Evolutionary conservation across 2,888 invertebrate genomes (phyloP).

Genomic region (Cyaniris semiargus): DNA sequence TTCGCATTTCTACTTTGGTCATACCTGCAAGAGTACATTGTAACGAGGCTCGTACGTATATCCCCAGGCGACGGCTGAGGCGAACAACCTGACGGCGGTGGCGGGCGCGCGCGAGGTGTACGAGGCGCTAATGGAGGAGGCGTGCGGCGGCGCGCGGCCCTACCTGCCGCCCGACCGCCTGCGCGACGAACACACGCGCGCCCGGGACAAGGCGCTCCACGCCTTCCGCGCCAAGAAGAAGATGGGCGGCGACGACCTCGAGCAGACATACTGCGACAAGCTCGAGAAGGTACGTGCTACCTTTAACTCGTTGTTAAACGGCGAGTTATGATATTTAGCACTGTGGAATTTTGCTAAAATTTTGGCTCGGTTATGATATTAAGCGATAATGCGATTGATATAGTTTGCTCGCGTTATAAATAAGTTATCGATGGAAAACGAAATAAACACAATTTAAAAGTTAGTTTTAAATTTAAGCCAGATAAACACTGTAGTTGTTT

Average conservation of each 20-base stretch:
- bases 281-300: slow-evolving; percentile 82
- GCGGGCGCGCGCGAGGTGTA: slow-evolving; percentile 96
- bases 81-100: slow-evolving; percentile 97
- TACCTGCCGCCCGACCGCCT: slow-evolving; percentile 92
- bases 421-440: too few relatives aligned
- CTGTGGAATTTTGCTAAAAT: too few relatives aligned
- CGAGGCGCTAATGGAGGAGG: slow-evolving; percentile 93
- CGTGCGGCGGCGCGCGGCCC: slow-evolving; percentile 95
- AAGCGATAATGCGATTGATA: too few relatives aligned
- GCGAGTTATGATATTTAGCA: too few relatives aligned
- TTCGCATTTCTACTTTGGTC: too few relatives aligned
- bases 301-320: too few relatives aligned
- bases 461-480: too few relatives aligned
- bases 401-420: too few relatives aligned
- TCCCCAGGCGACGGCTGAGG: slow-evolving; percentile 96
- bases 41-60: not conserved
- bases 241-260: slow-evolving; percentile 98
- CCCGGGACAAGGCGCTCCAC: slow-evolving; percentile 80
- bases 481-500: too few relatives aligned
- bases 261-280: slow-evolving; percentile 88
- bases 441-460: too few relatives aligned
- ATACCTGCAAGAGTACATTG: not conserved
- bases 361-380: too few relatives aligned
- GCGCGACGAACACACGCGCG: slow-evolving; percentile 90
- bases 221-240: slow-evolving; percentile 92